A percentile compares a stretch with the other conserved stretches of the same genome.
These are phyloP conservation scores for Hybognathus amarus DNA, from an alignment of 2,797 vertebrate species.

Conservation along the genomic window DNA sequence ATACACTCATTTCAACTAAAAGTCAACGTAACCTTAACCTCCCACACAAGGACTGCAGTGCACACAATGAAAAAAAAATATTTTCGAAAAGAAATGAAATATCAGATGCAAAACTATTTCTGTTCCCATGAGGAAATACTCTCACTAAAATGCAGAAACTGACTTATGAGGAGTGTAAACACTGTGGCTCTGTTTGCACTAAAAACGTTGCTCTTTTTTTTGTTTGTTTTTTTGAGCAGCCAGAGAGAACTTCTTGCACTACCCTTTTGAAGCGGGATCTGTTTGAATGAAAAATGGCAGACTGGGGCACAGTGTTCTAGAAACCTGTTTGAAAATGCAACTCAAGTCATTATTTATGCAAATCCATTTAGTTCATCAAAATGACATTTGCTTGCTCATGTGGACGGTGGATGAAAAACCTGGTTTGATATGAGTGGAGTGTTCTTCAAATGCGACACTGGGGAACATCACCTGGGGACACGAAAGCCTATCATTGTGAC, in stretches of 20 bases:
- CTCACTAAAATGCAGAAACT: background rate
- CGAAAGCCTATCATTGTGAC: conserved; percentile 30
- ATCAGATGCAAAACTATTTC: background rate
- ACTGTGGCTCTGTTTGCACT: background rate
- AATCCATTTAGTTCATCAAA: conserved; percentile 18
- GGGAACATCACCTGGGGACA: too few species aligned
- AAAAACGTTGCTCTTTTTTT: background rate
- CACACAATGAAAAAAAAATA: conserved; percentile 24
- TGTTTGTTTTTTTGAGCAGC: background rate
- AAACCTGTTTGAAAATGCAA: conserved; percentile 2
- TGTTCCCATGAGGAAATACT: background rate
- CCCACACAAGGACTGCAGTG: conserved; percentile 37
- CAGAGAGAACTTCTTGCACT: background rate
- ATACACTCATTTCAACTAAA: conserved; percentile 30
- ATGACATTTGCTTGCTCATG: conserved; percentile 12
- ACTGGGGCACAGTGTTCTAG: background rate
- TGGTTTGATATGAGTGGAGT: background rate
- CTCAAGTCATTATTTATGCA: conserved; percentile 17
- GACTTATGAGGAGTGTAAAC: background rate
- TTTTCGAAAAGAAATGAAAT: background rate
- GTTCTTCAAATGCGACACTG: conserved; percentile 21
- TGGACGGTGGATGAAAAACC: background rate
- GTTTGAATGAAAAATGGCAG: background rate
- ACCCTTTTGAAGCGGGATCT: background rate
- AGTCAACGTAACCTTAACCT: conserved; percentile 55